Evolutionary conservation across 2,797 vertebrate species (phyloP), one percentile per base, ranked within the genome.

Genomic region (Channallabes apus): DNA sequence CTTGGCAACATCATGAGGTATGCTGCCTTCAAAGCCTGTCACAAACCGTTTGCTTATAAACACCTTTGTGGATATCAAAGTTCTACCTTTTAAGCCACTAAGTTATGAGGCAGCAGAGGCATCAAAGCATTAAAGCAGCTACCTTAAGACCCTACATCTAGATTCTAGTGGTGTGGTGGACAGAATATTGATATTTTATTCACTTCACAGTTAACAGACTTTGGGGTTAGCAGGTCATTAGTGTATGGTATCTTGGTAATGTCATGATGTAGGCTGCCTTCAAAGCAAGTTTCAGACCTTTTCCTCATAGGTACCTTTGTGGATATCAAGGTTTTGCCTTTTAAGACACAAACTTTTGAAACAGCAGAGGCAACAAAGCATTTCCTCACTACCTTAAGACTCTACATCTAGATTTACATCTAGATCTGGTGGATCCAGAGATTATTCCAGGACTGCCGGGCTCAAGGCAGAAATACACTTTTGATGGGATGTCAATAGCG

Each of bases 111-210:
- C 46, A 54, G 46, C 14, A 32, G 22, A 61, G 29, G 22, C 76
- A 61, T 12, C 76, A 78, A 78, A 78, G 56, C 32, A 24, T 78
- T 78, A 38, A 20, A 35, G 32, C 32, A 20, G 18, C 29, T 61
- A 78, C 20, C 17, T 24, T 78, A 78, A 78, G 56, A 24, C 20
- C 20, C 6, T 61, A 24, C 12, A 61, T 78, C 56, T 38, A 61
- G 32, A 78, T 78, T 78, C 76, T 8, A 4, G 22, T 78, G 58
- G 58, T 78, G 20, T 77, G 29, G 35, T 71, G 68, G 18, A 71
- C 68, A 71, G 35, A 71, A 71, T 11, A 41, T 71, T 71, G 35
- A 41, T 20, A 38, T 35, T 69, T 69, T 38, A 41, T 41, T 38
- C 68, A 41, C 35, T 18, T 22, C 20, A 71, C 18, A 46, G 35